A percentile compares a stretch with the other conserved stretches of the same genome.
phyloP scores from a whole-genome alignment of 2,888 invertebrate genomes.

The Hyles lineata region DNA sequence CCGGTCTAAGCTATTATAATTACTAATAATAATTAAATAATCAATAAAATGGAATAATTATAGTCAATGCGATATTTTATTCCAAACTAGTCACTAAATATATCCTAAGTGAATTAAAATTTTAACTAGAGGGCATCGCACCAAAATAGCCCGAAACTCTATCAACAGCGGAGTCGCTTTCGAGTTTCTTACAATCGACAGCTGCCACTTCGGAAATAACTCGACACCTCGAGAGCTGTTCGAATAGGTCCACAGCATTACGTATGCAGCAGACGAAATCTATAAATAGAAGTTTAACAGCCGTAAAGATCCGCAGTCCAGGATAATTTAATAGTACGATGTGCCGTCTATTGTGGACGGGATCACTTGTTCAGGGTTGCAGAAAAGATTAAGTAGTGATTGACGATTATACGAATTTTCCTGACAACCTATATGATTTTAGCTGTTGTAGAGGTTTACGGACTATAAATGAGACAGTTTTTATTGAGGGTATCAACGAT shows the following conservation, averaged over 20 bases:
- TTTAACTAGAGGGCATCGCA: background rate
- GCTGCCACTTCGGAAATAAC: background rate
- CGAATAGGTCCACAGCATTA: conserved; percentile 44
- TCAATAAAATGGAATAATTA: background rate
- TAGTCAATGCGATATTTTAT: background rate
- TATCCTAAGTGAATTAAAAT: background rate
- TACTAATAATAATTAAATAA: background rate
- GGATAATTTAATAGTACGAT: conserved; percentile 32
- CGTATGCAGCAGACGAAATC: conserved; percentile 45
- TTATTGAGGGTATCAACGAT: too few species aligned
- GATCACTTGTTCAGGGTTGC: conserved; percentile 43
- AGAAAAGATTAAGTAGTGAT: background rate
- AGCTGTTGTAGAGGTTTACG: too few species aligned
- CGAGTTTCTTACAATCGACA: background rate
- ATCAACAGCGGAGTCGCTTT: background rate
- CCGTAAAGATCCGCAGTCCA: conserved; percentile 47
- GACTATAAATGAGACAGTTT: too few species aligned
- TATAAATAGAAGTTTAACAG: conserved; percentile 49
- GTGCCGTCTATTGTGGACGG: conserved; percentile 45
- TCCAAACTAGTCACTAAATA: too few species aligned
- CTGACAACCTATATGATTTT: background rate
- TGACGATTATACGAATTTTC: background rate
- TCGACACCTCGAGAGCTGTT: conserved; percentile 12
- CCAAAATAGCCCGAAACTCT: background rate
- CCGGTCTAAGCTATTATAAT: too few species aligned